Conservation (phyloP, 1,140 invertebrate genomes). For the Coelopa frigida region DNA sequence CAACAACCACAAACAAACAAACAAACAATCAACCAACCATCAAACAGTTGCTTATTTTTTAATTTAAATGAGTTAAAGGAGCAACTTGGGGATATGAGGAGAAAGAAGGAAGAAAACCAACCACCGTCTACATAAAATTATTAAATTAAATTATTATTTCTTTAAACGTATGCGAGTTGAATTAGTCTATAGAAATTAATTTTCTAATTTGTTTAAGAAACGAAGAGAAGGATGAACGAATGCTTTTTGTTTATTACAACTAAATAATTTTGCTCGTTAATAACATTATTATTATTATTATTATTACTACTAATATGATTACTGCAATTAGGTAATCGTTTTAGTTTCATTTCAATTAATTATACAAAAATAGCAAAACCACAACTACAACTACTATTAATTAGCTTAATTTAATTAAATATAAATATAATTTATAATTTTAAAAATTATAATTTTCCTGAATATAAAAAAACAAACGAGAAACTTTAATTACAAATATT, state of each 20-base stretch:
- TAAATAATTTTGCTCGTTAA: constrained; percentile 4
- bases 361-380: neutral
- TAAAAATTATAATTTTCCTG: constrained; percentile 3
- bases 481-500: neutral
- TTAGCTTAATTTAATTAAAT: constrained; percentile 4
- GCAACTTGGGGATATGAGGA: neutral
- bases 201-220: constrained; percentile 1
- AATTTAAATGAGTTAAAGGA: constrained; percentile 2
- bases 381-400: neutral
- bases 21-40: neutral
- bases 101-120: neutral
- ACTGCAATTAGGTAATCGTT: no score
- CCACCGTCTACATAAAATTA: neutral
- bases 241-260: constrained; percentile 7
- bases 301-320: constrained; percentile 1
- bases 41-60: neutral
- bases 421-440: neutral
- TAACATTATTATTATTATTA: constrained; percentile 1
- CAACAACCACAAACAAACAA: neutral
- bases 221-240: constrained; percentile 2
- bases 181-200: constrained; percentile 9
- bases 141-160: neutral
- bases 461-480: neutral
- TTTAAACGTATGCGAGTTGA: constrained; percentile 5
- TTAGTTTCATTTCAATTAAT: no score